Conservation (phyloP, 1,140 invertebrate genomes). For the Drosophila gunungcola region DNA sequence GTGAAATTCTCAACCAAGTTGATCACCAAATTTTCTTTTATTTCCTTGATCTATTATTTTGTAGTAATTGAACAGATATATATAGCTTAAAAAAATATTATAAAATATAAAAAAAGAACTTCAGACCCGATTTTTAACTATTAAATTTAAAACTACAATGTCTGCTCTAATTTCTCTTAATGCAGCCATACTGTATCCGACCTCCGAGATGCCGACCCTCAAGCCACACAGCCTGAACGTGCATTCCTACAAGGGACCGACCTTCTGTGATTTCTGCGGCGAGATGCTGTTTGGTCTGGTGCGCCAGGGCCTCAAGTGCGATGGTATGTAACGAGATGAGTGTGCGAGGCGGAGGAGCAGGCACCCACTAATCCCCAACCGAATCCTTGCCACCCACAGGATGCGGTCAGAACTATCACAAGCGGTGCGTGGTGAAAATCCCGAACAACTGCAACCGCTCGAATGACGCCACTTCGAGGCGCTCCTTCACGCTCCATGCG, state of each 20-base stretch:
- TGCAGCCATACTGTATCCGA: conserved; percentile 87
- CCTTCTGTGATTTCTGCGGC: conserved; percentile 99
- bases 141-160: not conserved
- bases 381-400: conserved; percentile 86
- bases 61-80: too few relatives aligned
- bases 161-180: not conserved
- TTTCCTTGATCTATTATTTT: not conserved
- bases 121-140: not conserved
- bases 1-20: not conserved
- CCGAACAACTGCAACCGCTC: conserved; percentile 95
- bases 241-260: conserved; percentile 99
- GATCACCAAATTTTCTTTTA: not conserved
- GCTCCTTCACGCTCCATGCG: conserved; percentile 87
- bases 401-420: conserved; percentile 99
- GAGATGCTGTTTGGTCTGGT: conserved; percentile 99
- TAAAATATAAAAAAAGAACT: too few relatives aligned
- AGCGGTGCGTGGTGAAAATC: conserved; percentile 98
- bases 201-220: conserved; percentile 90
- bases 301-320: conserved; percentile 99
- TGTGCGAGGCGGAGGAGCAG: not conserved
- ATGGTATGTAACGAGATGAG: conserved; percentile 88
- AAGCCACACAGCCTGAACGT: conserved; percentile 96
- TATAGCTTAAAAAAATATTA: too few relatives aligned
- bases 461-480: conserved; percentile 77
- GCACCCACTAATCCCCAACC: conserved; percentile 10